Evolutionary conservation across 1,140 invertebrate genomes (phyloP).

Genomic region (Andricus grossulariae): DNA sequence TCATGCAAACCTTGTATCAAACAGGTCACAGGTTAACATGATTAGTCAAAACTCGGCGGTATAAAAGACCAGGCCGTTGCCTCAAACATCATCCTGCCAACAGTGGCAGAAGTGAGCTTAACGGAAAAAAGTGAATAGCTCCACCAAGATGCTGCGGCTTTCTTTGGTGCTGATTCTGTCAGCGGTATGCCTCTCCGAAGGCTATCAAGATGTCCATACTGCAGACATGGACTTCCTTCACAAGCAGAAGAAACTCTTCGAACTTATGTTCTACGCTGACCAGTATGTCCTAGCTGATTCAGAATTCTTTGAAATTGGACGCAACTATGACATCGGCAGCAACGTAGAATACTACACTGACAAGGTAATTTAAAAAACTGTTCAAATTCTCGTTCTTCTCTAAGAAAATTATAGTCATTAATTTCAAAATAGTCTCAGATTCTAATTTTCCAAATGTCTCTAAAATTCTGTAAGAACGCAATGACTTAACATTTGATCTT

Average conservation of each 20-base stretch:
- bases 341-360: slow-evolving; percentile 73
- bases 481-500: no score
- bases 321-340: slow-evolving; percentile 76
- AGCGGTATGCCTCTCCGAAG: slow-evolving; percentile 59
- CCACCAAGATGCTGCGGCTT: slow-evolving; percentile 55
- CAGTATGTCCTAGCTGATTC: slow-evolving; percentile 74
- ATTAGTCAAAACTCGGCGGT: slow-evolving; percentile 56
- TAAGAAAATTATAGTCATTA: background rate
- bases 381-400: slow-evolving; percentile 14
- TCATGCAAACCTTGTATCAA: background rate
- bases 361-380: slow-evolving; percentile 49
- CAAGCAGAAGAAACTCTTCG: slow-evolving; percentile 79
- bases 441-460: no score
- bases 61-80: slow-evolving; percentile 54
- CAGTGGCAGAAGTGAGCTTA: slow-evolving; percentile 48
- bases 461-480: background rate
- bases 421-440: background rate
- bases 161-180: slow-evolving; percentile 60
- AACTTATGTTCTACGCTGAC: slow-evolving; percentile 79
- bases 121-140: slow-evolving; percentile 35
- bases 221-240: slow-evolving; percentile 77
- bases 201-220: slow-evolving; percentile 51
- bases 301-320: slow-evolving; percentile 75
- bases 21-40: slow-evolving; percentile 54
- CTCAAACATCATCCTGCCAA: slow-evolving; percentile 50